Base-by-base conservation (phyloP, 2,888 invertebrate genomes). In the Ichneumon xanthorius region DNA sequence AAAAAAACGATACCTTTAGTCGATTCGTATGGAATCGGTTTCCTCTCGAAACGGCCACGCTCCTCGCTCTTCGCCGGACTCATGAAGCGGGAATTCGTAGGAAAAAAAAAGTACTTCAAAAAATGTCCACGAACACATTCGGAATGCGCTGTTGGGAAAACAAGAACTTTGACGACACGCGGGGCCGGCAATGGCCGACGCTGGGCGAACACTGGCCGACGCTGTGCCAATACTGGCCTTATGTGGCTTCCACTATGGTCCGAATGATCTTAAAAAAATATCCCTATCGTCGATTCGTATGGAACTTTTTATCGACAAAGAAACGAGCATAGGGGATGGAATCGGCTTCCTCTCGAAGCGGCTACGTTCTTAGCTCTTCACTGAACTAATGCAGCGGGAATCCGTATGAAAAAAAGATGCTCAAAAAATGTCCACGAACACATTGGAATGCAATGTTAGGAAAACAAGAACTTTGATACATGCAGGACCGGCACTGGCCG, bases 251-350 rank as follows among this genome's bases (percentile, higher is more conserved):
- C 6, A 37, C 37, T 37, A 37, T 37, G 33, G 1, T 48, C 3
- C 33, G 53, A 77, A 67, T 5, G 26, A 37, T 53, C n/a, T 4
- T 37, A 4, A 40, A 73, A 80, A 45, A 22, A 58, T 72, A 73
- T 37, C n/a, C 40, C 48, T 22, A 48, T 30, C 53, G 6, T 37
- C 37, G 37, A 7, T 7, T 26, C 4, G 26, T 26, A 26, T 26
- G 26, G 26, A 76, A 71, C 76, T 63, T 68, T 65, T n/a, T 5
- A 65, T 65, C 58, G 55, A 70, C 73, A 78, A 78, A 73, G 72
- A 80, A 85, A 78, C 68, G 63, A 72, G 40, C 55, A 53, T 37
- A 65, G 50, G 30, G 50, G 58, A 73, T 72, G 45, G 55, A 61
- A 80, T 73, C 72, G 50, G 37, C 68, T 77, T 45, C 40, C 30